Evolutionary conservation across 2,797 vertebrate genomes (phyloP).

Genomic region (Chrysocyon brachyurus): DNA sequence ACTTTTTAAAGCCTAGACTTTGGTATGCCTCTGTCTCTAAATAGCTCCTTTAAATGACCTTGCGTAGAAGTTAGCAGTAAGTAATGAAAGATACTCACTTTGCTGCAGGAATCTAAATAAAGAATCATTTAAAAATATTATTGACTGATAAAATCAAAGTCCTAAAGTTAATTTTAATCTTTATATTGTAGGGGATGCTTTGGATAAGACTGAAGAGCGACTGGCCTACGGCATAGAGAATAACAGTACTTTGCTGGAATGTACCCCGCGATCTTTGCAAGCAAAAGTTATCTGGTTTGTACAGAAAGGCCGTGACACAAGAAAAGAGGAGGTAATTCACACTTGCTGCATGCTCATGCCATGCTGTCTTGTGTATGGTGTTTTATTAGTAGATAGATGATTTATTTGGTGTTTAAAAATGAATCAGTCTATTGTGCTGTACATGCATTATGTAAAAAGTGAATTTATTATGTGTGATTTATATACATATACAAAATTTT

Average conservation of each 20-base stretch:
- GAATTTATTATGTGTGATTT: neutral
- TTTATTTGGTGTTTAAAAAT: neutral
- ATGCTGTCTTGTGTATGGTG: neutral
- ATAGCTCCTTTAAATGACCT: neutral
- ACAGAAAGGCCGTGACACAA: slow-evolving; percentile 90
- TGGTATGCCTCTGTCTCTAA: neutral
- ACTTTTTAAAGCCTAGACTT: neutral
- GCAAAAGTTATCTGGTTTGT: slow-evolving; percentile 96
- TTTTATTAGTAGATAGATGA: neutral
- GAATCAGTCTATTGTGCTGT: neutral
- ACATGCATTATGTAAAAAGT: neutral
- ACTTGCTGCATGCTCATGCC: neutral
- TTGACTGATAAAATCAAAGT: neutral
- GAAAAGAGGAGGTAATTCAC: slow-evolving; percentile 92
- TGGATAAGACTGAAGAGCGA: slow-evolving; percentile 91
- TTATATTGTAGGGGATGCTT: slow-evolving; percentile 88
- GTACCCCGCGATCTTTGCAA: slow-evolving; percentile 96
- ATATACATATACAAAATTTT: neutral
- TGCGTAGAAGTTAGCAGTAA: neutral
- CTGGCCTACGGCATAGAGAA: slow-evolving; percentile 94
- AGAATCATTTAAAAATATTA: neutral
- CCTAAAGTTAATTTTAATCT: neutral
- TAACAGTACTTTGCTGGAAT: slow-evolving; percentile 97
- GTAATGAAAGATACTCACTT: neutral
- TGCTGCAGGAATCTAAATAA: neutral